Base-by-base conservation (phyloP, 2,113 vertebrate species). In the Hoplias malabaricus region DNA sequence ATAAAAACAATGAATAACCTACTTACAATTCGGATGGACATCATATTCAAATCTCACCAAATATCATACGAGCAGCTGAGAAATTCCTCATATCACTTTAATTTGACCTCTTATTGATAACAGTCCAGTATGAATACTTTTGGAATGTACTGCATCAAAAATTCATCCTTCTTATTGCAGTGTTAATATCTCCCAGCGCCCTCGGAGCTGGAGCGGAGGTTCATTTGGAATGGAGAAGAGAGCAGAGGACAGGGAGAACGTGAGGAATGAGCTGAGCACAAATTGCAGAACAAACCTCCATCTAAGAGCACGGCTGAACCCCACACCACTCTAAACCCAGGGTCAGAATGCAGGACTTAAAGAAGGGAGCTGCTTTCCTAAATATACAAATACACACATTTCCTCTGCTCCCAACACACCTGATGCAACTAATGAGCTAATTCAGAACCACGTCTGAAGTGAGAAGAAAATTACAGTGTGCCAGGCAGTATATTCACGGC, bases 101-200 rank as follows among this genome's bases (percentile, higher is more conserved):
- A 82, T 80, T 80, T 67, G 83, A 80, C 83, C 84, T 80, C 73
- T 79, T 84, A 53, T 78, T 48, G 84, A 86, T 89, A 90, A 91
- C 72, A 74, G 85, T 83, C 86, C 16, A 70, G 88, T 89, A 90
- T 90, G 88, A 90, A 88, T 80, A 80, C 63, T 71, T 84, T 84
- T 82, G 79, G 80, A 85, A 85, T 89, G 83, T 83, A 74, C 71
- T 84, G 80, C 84, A 91, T 92, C 85, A 91, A 91, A 91, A 92
- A 93, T 92, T 90, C 83, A 91, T 89, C 75, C 73, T 83, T 73
- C 89, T 89, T 91, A 92, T 91, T 90, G 89, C 87, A 79, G 88
- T 80, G 82, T 85, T 91, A 92, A 92, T 91, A 91, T 90, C 85
- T 68, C 86, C 88, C 83, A 86, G 85, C 77, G 80, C 62, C 79